Conservation (phyloP, 2,888 invertebrate genomes). For the Lasioglossum malachurum region DNA sequence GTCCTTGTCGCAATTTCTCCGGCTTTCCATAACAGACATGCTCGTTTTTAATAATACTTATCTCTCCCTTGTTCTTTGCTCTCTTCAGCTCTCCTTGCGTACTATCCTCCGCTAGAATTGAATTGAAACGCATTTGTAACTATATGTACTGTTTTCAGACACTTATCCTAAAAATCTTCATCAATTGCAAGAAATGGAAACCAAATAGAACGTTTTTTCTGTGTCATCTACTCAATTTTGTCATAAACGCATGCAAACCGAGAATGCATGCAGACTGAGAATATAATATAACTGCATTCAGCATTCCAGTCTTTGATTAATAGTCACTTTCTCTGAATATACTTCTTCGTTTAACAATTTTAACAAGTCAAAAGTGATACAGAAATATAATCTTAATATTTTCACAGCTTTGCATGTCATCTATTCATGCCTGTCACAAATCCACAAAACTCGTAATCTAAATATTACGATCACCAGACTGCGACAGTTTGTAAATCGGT, state of each 20-base stretch:
- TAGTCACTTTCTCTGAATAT: neutral
- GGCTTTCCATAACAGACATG: conserved; percentile 4
- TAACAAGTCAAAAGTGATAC: neutral
- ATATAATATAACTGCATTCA: neutral
- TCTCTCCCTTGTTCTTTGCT: neutral
- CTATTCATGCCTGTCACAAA: too few relatives aligned
- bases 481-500: neutral
- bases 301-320: too few relatives aligned
- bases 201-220: neutral
- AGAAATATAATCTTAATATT: neutral
- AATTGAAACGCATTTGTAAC: neutral
- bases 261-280: neutral
- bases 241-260: neutral
- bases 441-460: neutral
- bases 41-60: neutral
- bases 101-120: neutral
- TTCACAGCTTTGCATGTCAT: too few relatives aligned
- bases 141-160: neutral
- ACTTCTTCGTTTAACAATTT: neutral
- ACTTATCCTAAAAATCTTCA: neutral
- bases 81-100: neutral
- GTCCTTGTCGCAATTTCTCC: conserved; percentile 17
- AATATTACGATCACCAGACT: neutral
- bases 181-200: neutral
- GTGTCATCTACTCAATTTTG: neutral